phyloP scores from a whole-genome alignment of 2,888 invertebrate species.

The Allacma fusca region DNA sequence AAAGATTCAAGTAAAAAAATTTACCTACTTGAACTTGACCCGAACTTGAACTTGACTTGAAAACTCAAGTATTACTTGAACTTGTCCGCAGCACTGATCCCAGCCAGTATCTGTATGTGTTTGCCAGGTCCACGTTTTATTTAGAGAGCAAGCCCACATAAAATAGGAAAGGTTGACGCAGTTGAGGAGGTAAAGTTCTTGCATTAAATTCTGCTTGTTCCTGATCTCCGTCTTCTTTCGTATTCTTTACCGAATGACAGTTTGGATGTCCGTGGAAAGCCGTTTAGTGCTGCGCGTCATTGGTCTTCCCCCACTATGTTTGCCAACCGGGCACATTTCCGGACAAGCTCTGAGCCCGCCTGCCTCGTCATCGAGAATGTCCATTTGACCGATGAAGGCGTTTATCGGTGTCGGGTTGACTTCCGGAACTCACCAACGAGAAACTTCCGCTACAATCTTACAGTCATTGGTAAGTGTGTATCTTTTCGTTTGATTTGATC shows the following conservation, averaged over 20 bases:
- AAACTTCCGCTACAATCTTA: constrained; percentile 87
- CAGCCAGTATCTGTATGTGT: too few species aligned
- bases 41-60: too few species aligned
- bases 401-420: constrained; percentile 89
- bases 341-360: constrained; percentile 79
- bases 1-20: too few species aligned
- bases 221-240: not conserved
- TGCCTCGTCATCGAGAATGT: constrained; percentile 84
- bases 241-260: constrained; percentile 69
- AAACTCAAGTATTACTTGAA: too few species aligned
- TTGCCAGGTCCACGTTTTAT: too few species aligned
- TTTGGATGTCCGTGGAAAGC: constrained; percentile 86
- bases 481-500: not conserved
- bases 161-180: not conserved
- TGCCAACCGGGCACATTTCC: constrained; percentile 85
- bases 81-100: too few species aligned
- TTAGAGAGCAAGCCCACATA: too few species aligned
- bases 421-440: constrained; percentile 89
- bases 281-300: constrained; percentile 79
- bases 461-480: constrained; percentile 81
- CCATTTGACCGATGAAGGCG: constrained; percentile 85
- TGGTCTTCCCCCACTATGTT: constrained; percentile 87
- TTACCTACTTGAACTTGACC: too few species aligned
- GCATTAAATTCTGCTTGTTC: constrained; percentile 12
- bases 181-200: not conserved